Base-by-base conservation (phyloP, 2,888 invertebrate species). In the Apocheima hispidaria region DNA sequence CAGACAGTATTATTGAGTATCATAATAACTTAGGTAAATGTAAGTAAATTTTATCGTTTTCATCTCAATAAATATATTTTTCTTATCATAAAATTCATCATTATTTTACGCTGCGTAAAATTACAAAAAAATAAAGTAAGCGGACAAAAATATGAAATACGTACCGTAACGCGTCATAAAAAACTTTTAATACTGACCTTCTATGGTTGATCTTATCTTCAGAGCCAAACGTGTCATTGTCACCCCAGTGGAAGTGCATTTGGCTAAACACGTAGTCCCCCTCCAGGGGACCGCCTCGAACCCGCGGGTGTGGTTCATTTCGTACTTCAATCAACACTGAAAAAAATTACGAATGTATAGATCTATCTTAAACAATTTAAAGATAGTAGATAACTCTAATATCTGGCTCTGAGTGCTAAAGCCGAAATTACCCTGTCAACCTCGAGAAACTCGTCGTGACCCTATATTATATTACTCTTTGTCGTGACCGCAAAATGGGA, bases 241-340 rank as follows among this genome's bases (percentile, higher is more conserved):
- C 94, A 1, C 96, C 96, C 97, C 97, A 97, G 81, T 97, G 97
- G 82, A 97, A 97, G 82, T 97, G 97, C 76, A 97, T 93, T 80
- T 97, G 97, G 46, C 94, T 94, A 77, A 97, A 96, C 43, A 94
- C 87, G 78, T 96, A 96, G 61, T 90, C 90, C 0, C 93, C 92
- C 4, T 91, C 91, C 4, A 96, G 86, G 0, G 96, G 96, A 0
- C 96, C 96, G 7, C 95, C 95, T 10, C 93, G 86, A 10, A 96
- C 88, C 14, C 89, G 87, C 0, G 95, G 94, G 36, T 92, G 92
- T 0, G 89, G 89, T 61, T 92, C 88, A 18, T 93, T 86, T 23
- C 92, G 85, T 52, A 95, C 90, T 70, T 93, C 93, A 33, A 96
- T 93, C 81, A 95, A 82, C 30, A 96, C 96, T 95, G 83, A 5